Base-by-base conservation (phyloP, 2,888 invertebrate species). In the Drosophila quasianomalipes region DNA sequence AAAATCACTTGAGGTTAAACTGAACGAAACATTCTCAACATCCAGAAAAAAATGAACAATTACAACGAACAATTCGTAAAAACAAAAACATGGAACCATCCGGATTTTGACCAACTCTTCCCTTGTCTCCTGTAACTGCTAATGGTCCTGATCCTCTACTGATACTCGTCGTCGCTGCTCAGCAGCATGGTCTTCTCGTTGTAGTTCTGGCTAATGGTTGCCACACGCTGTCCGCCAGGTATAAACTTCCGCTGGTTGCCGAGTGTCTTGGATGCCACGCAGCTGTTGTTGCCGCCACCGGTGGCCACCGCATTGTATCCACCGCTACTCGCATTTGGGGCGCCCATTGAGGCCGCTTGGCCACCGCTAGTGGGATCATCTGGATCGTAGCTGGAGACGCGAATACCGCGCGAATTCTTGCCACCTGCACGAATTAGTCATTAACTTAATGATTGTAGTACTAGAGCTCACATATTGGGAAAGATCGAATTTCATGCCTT, bases 181-280 rank as follows among this genome's bases (percentile, higher is more conserved):
- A 99, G 95, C 80, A 99, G 95, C 95, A 98, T 98, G 47, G 98
- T 98, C 94, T 98, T 98, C 95, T 99, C 99, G 94, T 97, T 98
- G 94, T 98, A 98, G 94, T 97, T 97, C 90, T 96, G 96, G 83
- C 96, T 95, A 92, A 97, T 97, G 88, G 97, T 97, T 41, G 97
- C 96, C 66, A 97, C 96, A 52, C 96, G 95, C 89, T 96, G 96
- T 39, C 96, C 95, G 60, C 95, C 95, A 53, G 95, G 95, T 67
- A 95, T 94, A 65, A 95, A 95, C 76, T 95, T 95, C 31, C 94
- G 82, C 81, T 92, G 93, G 79, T 93, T 93, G 31, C 93, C 94
- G 62, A 94, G 83, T 14, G 94, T 94, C 86, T 93, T 93, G 47
- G 93, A 80, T 93, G 94, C 65, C 94, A 93, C 54, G 93, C 94